Base-by-base conservation (phyloP, 2,888 invertebrate species). In the Timema cristinae region DNA sequence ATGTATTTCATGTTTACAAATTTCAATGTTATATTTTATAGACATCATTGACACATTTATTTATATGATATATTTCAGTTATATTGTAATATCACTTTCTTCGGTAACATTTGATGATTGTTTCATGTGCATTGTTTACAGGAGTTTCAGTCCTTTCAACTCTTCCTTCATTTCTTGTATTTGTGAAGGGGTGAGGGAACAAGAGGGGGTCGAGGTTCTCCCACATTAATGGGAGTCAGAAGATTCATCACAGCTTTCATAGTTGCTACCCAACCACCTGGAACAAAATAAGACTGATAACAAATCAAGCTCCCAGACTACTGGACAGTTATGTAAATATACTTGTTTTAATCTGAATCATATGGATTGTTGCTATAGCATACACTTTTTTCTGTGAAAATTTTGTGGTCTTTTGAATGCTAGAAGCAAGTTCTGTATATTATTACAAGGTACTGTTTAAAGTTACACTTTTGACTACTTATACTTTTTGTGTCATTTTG, bases 191-290 rank as follows among this genome's bases (percentile, higher is more conserved):
- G 85, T 81, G 6, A 90, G 77, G 0, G 81, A 61, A 77, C 80
- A 67, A 89, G 83, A 0, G 91, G 91, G 6, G 85, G 79, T 6
- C 89, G 84, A 0, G 88, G 86, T 0, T 87, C 86, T 0, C 91
- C 91, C 61, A 89, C 84, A 73, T 88, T 84, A 47, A 91, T 83
- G 0, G 87, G 86, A 0, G 88, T 86, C 9, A 85, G 80, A 8
- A 87, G 78, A 76, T 85, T 84, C 90, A 90, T 91, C 4, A 89
- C 89, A 10, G 84, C 84, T 81, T 91, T 91, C 89, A 91, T 90
- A 16, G 87, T 85, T 7, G 88, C 86, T 10, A 91, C 89, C 90
- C 90, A 90, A 9, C 84, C 79, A 73, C 90, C 90, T 90, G 78
- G 51, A 83, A 61, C 16, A 70, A 32, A 32, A 32, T 32, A 32